Percentiles rank a stretch among this genome's conserved stretches.
These are phyloP conservation scores for Formica aserva DNA, from an alignment of 2,888 invertebrate species.

Conservation along the genomic window DNA sequence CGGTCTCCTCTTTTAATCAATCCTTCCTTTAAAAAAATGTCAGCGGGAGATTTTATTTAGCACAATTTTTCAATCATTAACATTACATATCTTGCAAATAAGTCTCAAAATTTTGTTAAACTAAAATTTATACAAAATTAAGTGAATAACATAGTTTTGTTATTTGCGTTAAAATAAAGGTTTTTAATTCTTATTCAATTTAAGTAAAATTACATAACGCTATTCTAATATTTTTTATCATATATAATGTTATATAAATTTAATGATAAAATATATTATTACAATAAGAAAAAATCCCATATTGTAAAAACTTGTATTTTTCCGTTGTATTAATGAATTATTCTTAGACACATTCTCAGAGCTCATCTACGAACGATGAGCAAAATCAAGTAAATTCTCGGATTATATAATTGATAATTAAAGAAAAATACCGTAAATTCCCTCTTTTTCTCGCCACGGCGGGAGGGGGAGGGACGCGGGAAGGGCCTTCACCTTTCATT, in stretches of 20 bases:
- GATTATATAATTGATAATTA: constrained; percentile 65
- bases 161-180: neutral
- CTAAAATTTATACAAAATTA: neutral
- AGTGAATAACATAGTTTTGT: neutral
- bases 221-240: no score
- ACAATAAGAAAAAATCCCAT: neutral
- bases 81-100: neutral
- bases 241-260: no score
- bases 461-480: neutral
- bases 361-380: neutral
- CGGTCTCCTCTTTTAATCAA: neutral
- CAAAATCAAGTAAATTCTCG: constrained; percentile 57
- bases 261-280: neutral
- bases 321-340: neutral
- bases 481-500: constrained; percentile 79
- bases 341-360: neutral
- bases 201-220: no score
- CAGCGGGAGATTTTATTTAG: neutral
- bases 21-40: neutral
- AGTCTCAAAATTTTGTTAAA: neutral
- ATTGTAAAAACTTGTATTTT: neutral
- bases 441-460: constrained; percentile 22
- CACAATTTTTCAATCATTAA: neutral
- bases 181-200: no score
- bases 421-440: constrained; percentile 11